Conservation (phyloP, 2,113 vertebrate species). For the Barbus barbus region DNA sequence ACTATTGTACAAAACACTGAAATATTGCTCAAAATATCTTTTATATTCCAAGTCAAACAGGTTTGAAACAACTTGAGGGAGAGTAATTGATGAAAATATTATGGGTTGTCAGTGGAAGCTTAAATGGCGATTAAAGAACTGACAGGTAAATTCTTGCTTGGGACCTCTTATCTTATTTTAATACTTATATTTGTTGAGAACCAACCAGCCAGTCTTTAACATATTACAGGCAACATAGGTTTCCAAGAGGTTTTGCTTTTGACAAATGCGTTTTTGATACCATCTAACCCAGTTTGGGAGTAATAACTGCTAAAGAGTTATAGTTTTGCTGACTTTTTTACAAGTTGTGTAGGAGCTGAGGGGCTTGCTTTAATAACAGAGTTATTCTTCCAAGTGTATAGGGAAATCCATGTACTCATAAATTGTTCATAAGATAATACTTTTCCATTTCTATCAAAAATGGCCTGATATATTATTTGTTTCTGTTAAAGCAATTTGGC, state of each 20-base stretch:
- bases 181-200: background rate
- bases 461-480: background rate
- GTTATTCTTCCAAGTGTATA: background rate
- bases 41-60: background rate
- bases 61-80: background rate
- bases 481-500: background rate
- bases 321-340: background rate
- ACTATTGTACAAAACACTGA: background rate
- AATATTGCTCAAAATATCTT: background rate
- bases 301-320: background rate
- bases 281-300: background rate
- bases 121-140: background rate
- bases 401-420: background rate
- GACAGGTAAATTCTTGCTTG: background rate
- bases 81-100: background rate
- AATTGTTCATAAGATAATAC: background rate
- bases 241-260: background rate
- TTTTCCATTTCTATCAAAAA: background rate
- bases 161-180: background rate
- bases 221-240: background rate
- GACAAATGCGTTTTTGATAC: background rate
- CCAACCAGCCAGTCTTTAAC: background rate
- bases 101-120: background rate
- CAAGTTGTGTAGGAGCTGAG: background rate
- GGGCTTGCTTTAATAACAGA: background rate